Conservation (phyloP, 2,888 invertebrate species). For the Chirona hameri region DNA sequence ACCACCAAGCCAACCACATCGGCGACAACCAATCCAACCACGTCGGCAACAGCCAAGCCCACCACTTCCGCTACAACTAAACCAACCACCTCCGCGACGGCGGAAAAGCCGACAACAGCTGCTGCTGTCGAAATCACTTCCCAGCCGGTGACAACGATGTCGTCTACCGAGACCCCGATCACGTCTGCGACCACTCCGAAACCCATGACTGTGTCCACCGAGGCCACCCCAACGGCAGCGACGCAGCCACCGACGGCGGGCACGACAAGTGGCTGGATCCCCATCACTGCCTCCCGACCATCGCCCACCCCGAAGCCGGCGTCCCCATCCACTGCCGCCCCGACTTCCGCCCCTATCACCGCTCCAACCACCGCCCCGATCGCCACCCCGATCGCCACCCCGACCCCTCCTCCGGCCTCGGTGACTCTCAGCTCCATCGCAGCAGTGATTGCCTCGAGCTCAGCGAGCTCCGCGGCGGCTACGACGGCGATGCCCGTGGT, state of each 20-base stretch:
- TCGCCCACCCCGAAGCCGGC: neutral
- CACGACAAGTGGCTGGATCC: neutral
- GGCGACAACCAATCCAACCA: conserved; percentile 29
- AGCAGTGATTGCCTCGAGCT: neutral
- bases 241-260: neutral
- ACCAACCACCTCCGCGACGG: neutral
- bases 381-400: neutral
- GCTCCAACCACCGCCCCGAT: neutral
- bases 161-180: neutral
- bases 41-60: conserved; percentile 22
- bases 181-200: neutral
- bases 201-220: neutral
- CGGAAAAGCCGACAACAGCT: neutral
- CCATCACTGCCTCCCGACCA: neutral
- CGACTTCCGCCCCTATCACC: neutral
- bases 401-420: neutral
- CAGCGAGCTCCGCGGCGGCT: neutral
- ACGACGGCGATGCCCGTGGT: neutral
- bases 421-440: neutral
- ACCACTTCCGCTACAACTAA: conserved; percentile 8
- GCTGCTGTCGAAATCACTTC: too few species aligned
- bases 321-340: neutral
- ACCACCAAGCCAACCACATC: conserved; percentile 39
- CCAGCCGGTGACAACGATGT: neutral
- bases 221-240: neutral